Evolutionary conservation across 2,113 vertebrate species (phyloP).

Genomic region (Antigone vipio): DNA sequence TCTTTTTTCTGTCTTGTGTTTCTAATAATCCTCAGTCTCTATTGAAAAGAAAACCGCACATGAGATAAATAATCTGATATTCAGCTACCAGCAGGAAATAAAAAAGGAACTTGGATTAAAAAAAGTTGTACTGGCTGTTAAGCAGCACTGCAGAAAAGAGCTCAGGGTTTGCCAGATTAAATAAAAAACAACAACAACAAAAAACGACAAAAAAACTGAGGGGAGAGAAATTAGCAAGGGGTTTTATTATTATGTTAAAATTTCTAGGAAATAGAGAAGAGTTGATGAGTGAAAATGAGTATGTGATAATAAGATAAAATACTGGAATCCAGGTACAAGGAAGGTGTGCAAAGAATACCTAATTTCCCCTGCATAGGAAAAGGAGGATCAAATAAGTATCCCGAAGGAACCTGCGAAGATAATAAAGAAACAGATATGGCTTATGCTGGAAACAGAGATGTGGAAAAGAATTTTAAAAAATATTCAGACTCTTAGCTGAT

Average conservation of each 20-base stretch:
- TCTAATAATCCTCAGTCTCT: not conserved
- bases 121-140: not conserved
- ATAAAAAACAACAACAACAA: not conserved
- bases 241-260: not conserved
- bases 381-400: too few relatives aligned
- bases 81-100: not conserved
- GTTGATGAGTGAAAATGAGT: not conserved
- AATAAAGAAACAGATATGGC: not conserved
- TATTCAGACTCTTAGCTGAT: not conserved
- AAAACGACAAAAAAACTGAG: too few relatives aligned
- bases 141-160: not conserved
- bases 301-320: not conserved
- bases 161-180: not conserved
- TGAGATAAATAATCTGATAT: not conserved
- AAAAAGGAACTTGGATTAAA: not conserved
- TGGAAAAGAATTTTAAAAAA: not conserved
- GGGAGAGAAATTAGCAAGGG: not conserved
- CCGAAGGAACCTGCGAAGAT: not conserved
- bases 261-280: not conserved
- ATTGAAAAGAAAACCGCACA: not conserved
- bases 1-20: not conserved
- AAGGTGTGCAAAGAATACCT: not conserved
- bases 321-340: not conserved
- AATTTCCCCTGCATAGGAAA: not conserved
- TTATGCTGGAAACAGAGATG: not conserved